Evolutionary conservation across 2,113 vertebrate species (phyloP), one percentile per base, ranked within the genome.

Genomic region (Chamaea fasciata): DNA sequence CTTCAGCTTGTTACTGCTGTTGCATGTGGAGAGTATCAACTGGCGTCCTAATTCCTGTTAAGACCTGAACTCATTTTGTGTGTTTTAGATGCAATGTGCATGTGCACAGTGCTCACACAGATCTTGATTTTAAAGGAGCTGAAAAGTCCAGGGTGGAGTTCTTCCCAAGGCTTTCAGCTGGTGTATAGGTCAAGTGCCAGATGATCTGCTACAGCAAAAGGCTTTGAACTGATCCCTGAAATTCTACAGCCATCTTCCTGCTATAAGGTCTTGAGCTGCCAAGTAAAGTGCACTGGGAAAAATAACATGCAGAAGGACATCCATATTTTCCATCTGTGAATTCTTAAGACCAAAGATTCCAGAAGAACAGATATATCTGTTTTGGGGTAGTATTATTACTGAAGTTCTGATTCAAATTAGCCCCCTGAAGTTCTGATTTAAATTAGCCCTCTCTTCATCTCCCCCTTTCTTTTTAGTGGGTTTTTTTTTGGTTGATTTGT

Each of bases 321-420:
- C 70, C 76, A 49, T 81, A 53, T 93, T 94, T 94, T 89, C 68
- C 80, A 90, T 93, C 90, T 96, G 90, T 60, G 87, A 92, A 84
- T 87, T 73, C 77, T 94, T 92, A 89, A 84, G 52, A 65, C 26
- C 20, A 64, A 82, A 50, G 47, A 78, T 68, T 95, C 35, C 77
- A 67, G 57, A 81, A 89, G 44, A 70, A 75, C 3, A 89, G 33
- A 78, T 68, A 18, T 85, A 69, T n/a, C 69, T 89, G 41, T 56
- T 87, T 91, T 88, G 57, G 57, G 39, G 23, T 55, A 16, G n/a
- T 60, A n/a, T 21, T 90, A 52, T 83, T 77, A 64, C 50, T 74
- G 67, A 55, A 74, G 27, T 80, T 88, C 55, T 80, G 26, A 73
- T 39, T 82, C 63, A 65, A 90, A 85, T 56, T 47, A 69, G 21